Evolutionary conservation across 2,113 vertebrate genomes (phyloP).

Genomic region (Ophiodon elongatus): DNA sequence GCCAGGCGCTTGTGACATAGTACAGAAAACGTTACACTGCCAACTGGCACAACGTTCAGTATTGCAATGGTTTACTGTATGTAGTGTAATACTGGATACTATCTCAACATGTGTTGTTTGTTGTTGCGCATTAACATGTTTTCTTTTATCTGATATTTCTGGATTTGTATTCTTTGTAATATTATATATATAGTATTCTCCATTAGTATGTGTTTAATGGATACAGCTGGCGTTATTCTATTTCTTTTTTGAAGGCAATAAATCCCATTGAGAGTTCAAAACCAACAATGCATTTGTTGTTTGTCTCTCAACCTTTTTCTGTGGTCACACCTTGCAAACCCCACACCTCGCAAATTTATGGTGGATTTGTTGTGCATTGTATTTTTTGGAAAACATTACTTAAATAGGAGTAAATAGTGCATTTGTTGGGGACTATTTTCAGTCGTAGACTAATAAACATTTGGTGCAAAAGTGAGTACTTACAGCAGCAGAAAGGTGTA

Average conservation of each 20-base stretch:
- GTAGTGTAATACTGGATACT: not conserved
- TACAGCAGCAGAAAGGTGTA: not conserved
- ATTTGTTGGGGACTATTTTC: not conserved
- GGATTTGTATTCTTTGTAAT: not conserved
- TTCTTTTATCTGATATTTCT: not conserved
- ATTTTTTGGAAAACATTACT: not conserved
- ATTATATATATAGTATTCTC: not conserved
- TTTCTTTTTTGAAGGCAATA: not conserved
- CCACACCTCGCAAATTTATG: no score
- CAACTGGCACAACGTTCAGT: not conserved
- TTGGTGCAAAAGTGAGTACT: not conserved
- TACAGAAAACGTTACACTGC: conserved; percentile 38
- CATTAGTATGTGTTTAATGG: not conserved
- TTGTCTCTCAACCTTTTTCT: not conserved
- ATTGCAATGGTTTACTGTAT: not conserved
- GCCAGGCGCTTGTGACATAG: conserved; percentile 26
- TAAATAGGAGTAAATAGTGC: not conserved
- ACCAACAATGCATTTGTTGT: no score
- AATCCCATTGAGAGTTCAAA: not conserved
- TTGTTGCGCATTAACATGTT: not conserved
- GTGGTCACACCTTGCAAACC: no score
- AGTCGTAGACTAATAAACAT: not conserved
- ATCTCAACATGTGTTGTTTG: not conserved
- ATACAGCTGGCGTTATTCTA: not conserved
- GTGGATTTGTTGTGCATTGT: no score